A percentile compares a stretch with the other conserved stretches of the same genome.
Conservation (phyloP, 2,888 invertebrate species). For the Macrosiphum euphorbiae region DNA sequence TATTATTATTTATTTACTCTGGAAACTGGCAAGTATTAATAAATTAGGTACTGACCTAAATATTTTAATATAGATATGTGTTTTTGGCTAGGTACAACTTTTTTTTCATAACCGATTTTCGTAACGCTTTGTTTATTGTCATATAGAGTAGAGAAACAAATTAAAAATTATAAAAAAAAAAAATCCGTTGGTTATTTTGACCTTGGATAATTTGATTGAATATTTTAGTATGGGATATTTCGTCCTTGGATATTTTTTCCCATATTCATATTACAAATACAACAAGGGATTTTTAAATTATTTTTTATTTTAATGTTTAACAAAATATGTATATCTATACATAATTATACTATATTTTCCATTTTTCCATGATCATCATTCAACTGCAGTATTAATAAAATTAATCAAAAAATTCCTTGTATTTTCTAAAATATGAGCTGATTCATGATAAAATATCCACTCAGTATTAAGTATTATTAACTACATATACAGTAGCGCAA, state of each 20-base stretch:
- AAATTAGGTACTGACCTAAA: too few species aligned
- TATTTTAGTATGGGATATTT: not conserved
- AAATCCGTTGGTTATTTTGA: not conserved
- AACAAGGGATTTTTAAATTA: not conserved
- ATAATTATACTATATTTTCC: not conserved
- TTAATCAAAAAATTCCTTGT: not conserved
- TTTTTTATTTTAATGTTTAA: not conserved
- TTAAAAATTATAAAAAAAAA: too few species aligned
- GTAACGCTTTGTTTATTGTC: too few species aligned
- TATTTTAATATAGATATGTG: too few species aligned
- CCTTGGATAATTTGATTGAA: not conserved
- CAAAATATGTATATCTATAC: not conserved
- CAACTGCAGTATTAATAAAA: not conserved
- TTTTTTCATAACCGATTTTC: too few species aligned
- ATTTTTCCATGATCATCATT: not conserved
- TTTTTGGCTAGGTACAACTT: too few species aligned
- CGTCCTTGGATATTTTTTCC: not conserved
- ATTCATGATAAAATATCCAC: not conserved
- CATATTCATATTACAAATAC: not conserved
- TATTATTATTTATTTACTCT: too few species aligned
- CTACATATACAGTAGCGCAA: not conserved
- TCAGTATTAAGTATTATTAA: too few species aligned
- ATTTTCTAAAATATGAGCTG: not conserved
- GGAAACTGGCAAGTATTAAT: too few species aligned
- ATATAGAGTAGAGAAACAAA: too few species aligned